These are phyloP conservation scores for Physeter macrocephalus DNA, from an alignment of 2,113 vertebrate genomes.

Conservation along the genomic window DNA sequence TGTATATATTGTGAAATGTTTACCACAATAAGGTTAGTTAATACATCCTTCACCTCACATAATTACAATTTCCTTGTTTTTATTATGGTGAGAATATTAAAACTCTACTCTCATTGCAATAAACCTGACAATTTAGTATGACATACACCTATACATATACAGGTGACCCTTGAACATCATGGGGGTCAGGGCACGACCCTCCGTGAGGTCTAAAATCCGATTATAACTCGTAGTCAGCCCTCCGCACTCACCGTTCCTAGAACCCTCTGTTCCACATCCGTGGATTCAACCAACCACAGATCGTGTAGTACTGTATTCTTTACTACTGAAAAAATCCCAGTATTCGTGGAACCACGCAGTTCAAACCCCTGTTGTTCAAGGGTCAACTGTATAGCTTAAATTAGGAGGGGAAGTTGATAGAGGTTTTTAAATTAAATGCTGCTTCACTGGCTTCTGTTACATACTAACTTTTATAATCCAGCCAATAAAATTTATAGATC, in stretches of 20 bases:
- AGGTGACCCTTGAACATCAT: background rate
- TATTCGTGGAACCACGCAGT: background rate
- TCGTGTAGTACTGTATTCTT: background rate
- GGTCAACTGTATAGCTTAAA: background rate
- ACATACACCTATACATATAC: background rate
- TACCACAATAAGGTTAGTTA: background rate
- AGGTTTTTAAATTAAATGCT: conserved; percentile 38
- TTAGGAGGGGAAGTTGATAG: background rate
- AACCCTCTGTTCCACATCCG: background rate
- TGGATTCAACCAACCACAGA: background rate
- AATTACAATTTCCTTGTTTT: background rate
- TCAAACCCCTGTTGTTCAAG: background rate
- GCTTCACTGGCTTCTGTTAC: conserved; percentile 29
- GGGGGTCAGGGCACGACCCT: background rate
- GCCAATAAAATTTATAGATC: conserved; percentile 55
- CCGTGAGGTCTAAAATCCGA: background rate
- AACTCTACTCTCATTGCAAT: background rate
- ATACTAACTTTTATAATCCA: conserved; percentile 56
- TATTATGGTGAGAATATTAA: background rate
- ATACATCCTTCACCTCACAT: background rate
- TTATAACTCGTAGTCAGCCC: background rate
- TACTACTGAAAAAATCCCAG: background rate
- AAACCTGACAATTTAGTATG: background rate
- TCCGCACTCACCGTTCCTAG: background rate
- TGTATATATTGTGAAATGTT: background rate